Percentiles rank a stretch among this genome's conserved stretches.
Conservation (phyloP, 1,140 invertebrate genomes). For the Saccostrea cuccullata region DNA sequence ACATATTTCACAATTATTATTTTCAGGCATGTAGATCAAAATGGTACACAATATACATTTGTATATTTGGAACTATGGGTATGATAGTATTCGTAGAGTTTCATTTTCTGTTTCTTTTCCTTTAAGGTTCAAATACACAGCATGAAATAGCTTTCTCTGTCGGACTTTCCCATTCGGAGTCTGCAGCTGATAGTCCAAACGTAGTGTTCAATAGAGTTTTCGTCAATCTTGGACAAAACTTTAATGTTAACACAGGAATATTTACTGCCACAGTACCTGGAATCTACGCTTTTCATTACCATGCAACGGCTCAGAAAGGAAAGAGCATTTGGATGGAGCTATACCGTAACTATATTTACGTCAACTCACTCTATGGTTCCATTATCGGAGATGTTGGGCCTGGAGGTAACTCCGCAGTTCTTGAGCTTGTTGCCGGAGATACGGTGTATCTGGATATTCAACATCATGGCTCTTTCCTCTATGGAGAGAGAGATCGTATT, state of each 20-base stretch:
- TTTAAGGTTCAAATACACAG: background rate
- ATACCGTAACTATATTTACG: conserved; percentile 58
- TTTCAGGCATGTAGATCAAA: too few species aligned
- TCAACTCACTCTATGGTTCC: conserved; percentile 62
- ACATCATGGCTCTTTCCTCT: conserved; percentile 35
- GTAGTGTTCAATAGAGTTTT: conserved; percentile 40
- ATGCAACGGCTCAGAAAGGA: conserved; percentile 46
- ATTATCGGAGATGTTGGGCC: conserved; percentile 54
- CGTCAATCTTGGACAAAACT: conserved; percentile 39
- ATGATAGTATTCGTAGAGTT: too few species aligned
- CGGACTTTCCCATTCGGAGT: conserved; percentile 32
- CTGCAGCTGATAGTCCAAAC: conserved; percentile 25
- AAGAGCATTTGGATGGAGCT: conserved; percentile 57
- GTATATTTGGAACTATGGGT: too few species aligned
- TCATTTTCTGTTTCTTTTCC: too few species aligned
- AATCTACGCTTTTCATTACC: conserved; percentile 59
- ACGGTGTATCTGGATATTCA: conserved; percentile 49
- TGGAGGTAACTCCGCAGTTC: conserved; percentile 56
- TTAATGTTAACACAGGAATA: conserved; percentile 35
- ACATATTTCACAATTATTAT: too few species aligned
- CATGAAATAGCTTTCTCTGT: conserved; percentile 50
- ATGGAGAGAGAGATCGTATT: conserved; percentile 49
- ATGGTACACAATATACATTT: too few species aligned
- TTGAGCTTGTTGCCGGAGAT: conserved; percentile 51
- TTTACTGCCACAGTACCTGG: conserved; percentile 45